Conservation (phyloP, 2,113 vertebrate genomes). For the Cavia aperea region DNA sequence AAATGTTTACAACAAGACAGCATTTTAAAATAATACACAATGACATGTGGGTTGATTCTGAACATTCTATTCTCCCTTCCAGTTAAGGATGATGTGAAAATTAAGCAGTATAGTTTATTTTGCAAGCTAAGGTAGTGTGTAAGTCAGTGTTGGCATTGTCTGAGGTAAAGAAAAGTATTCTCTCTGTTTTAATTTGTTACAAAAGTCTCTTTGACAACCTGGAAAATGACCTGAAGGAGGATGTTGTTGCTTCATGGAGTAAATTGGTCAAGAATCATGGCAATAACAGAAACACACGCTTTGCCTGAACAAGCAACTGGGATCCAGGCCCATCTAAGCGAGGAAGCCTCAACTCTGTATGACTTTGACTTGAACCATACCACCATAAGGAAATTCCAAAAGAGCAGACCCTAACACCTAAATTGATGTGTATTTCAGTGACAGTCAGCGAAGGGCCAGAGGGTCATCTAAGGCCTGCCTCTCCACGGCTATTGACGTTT, state of each 20-base stretch:
- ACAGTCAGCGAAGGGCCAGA: conserved; percentile 52
- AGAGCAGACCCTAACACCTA: conserved; percentile 70
- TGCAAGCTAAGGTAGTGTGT: neutral
- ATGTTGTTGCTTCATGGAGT: conserved; percentile 75
- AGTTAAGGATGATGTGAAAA: conserved; percentile 21
- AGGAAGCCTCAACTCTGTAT: conserved; percentile 75
- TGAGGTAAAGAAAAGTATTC: neutral
- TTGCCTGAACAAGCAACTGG: conserved; percentile 81
- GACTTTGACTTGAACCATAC: conserved; percentile 78
- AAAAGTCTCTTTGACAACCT: conserved; percentile 84
- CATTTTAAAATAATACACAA: neutral
- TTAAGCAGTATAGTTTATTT: conserved; percentile 6
- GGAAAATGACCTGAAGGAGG: conserved; percentile 83
- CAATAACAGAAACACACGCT: conserved; percentile 81
- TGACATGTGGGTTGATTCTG: neutral
- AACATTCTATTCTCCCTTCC: neutral
- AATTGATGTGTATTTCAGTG: conserved; percentile 70
- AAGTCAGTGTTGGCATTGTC: neutral
- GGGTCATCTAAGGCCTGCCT: conserved; percentile 62
- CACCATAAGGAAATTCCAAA: conserved; percentile 65
- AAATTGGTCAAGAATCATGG: conserved; percentile 71
- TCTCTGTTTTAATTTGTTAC: conserved; percentile 79
- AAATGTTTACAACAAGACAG: neutral
- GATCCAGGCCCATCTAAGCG: conserved; percentile 72
- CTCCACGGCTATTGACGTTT: conserved; percentile 27